A percentile compares a stretch with the other conserved stretches of the same genome.
Conservation (phyloP, 30 jellyfish, hydroid and myxozoan species). For the Turritopsis dohrnii region DNA sequence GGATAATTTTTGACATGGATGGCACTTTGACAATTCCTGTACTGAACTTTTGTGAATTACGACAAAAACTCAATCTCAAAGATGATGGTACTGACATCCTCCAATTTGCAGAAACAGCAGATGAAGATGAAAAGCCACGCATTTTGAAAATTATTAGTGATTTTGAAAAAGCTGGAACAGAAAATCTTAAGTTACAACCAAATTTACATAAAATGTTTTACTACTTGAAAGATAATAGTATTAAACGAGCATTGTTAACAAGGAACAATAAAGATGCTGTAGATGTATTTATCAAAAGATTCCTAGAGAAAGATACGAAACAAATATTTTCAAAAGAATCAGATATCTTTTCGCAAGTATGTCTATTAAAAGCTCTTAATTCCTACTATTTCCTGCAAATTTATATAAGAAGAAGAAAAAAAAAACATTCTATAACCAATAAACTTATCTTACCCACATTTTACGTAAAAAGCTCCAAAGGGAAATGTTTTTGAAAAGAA, state of each 20-base stretch:
- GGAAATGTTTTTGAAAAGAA: no score
- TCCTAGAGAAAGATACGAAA: constrained; percentile 15
- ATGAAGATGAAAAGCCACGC: constrained; percentile 33
- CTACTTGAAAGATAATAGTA: constrained; percentile 25
- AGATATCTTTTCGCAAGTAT: constrained; percentile 32
- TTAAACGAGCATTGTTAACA: constrained; percentile 62
- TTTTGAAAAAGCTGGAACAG: constrained; percentile 81
- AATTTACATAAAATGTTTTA: constrained; percentile 40
- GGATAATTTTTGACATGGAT: constrained; percentile 88
- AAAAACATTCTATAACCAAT: neutral
- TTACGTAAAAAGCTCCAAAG: no score
- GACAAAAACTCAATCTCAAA: constrained; percentile 38
- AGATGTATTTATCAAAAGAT: constrained; percentile 47
- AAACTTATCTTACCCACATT: no score
- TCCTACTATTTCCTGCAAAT: neutral
- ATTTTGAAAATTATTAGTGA: constrained; percentile 50
- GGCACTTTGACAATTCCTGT: constrained; percentile 95
- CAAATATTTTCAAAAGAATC: neutral
- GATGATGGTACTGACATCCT: constrained; percentile 46
- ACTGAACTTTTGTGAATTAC: constrained; percentile 49
- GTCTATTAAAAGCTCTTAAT: neutral
- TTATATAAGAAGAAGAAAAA: neutral
- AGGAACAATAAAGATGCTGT: constrained; percentile 68
- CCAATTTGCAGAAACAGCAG: constrained; percentile 46
- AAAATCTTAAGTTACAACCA: constrained; percentile 58